Evolutionary conservation across 92 coral and sea anemone species (phyloP), one percentile per base, ranked within the genome.

Genomic region (Nematostella vectensis): DNA sequence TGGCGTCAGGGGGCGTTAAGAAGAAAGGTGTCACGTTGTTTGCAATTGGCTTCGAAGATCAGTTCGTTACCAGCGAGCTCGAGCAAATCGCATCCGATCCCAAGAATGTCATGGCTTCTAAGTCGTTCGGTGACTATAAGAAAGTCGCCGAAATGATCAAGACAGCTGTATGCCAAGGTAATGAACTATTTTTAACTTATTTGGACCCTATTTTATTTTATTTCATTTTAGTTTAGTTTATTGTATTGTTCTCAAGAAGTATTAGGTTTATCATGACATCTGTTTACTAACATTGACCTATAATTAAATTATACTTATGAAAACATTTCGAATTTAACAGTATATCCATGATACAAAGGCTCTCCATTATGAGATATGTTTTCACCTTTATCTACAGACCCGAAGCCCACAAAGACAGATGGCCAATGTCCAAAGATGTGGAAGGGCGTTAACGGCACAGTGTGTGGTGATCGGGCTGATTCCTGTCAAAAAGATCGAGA

Each of bases 31-130:
- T 57, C 12, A 26, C 55, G 18, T 70, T 72, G 24, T 78, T 55
- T 58, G 70, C 75, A 19, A 17, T 78, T 63, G 85, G 85, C 18
- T 48, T 78, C 47, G 85, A 75, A 4, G 48, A 61, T 22, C 37
- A 48, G 25, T 28, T 72, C n/a, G 75, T 65, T 42, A 29, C 11
- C 18, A 44, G 58, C 21, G 85, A 78, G 38, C 70, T 78, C 20
- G 50, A 40, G 23, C 21, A 68, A 29, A 61, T 78, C 27, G 85
- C 80, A 22, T 53, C 80, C 42, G 61, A 17, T 10, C 43, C 65
- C 0, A 50, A 21, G 11, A 71, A 71, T 18, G 85, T 66, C 19
- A 39, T 71, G 3, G 23, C 57, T 10, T 62, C 70, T 2, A 25
- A 28, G 25, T 72, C 85, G 4, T 78, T 58, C 61, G 71, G 55